Percentiles rank a stretch among this genome's conserved stretches.
phyloP scores from a whole-genome alignment of 2,113 vertebrate species.

The Cisticola juncidis region DNA sequence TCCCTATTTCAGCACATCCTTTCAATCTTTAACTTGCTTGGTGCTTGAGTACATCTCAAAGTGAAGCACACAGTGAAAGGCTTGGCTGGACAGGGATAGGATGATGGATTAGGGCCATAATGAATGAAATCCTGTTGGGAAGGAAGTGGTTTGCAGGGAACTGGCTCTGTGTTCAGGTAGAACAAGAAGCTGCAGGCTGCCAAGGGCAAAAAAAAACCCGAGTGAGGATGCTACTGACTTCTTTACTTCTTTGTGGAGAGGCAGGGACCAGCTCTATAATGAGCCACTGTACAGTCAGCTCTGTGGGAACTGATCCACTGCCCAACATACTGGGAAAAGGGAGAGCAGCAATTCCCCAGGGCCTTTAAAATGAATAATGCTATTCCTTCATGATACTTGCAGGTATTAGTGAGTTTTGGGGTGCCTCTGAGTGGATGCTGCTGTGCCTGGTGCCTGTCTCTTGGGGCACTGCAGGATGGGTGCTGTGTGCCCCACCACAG shows the following conservation, averaged over 20 bases:
- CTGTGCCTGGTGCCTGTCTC: neutral
- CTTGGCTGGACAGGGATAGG: neutral
- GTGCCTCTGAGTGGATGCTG: neutral
- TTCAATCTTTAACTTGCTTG: neutral
- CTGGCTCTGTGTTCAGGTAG: neutral
- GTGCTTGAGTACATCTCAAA: neutral
- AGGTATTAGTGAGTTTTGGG: neutral
- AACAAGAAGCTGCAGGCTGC: neutral
- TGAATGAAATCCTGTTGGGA: neutral
- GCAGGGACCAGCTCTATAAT: neutral
- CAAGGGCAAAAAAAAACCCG: neutral
- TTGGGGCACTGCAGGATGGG: neutral
- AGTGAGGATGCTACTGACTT: neutral
- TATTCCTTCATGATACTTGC: neutral
- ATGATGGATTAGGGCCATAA: neutral
- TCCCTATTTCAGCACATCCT: neutral
- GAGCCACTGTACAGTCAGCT: neutral
- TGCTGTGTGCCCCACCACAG: fast-evolving
- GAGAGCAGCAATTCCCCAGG: neutral
- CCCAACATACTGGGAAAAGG: fast-evolving
- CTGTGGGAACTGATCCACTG: neutral
- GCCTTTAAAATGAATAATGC: neutral
- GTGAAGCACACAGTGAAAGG: neutral
- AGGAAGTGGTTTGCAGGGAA: neutral
- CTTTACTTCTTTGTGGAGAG: neutral